Conservation (phyloP, 2,113 vertebrate genomes). For the Hystrix cristata region DNA sequence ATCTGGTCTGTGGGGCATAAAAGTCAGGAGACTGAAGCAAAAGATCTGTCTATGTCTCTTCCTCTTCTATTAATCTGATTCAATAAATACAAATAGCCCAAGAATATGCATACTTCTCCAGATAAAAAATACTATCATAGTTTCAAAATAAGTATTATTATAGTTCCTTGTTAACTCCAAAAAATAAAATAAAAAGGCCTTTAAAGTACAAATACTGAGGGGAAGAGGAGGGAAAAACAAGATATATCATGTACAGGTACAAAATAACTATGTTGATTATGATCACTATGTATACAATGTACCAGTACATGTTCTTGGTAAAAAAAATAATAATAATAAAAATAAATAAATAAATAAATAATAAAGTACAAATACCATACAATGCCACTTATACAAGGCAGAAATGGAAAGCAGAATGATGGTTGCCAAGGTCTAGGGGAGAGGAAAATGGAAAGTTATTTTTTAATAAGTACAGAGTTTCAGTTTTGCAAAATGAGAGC, state of each 20-base stretch:
- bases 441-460: neutral
- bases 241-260: too few relatives aligned
- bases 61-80: neutral
- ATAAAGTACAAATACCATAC: neutral
- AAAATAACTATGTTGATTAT: too few relatives aligned
- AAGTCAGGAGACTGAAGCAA: constrained; percentile 18
- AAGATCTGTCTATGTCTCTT: neutral
- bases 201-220: neutral
- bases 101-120: constrained; percentile 23
- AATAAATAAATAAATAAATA: too few relatives aligned
- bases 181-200: neutral
- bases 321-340: too few relatives aligned
- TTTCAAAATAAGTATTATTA: neutral
- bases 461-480: neutral
- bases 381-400: neutral
- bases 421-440: neutral
- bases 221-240: too few relatives aligned
- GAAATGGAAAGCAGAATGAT: neutral
- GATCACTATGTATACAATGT: too few relatives aligned
- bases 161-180: neutral
- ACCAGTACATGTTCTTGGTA: too few relatives aligned
- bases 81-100: neutral
- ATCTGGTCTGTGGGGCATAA: neutral
- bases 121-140: neutral
- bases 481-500: neutral